Conservation (phyloP, 2,113 vertebrate species). For the Ploceus nigricollis region DNA sequence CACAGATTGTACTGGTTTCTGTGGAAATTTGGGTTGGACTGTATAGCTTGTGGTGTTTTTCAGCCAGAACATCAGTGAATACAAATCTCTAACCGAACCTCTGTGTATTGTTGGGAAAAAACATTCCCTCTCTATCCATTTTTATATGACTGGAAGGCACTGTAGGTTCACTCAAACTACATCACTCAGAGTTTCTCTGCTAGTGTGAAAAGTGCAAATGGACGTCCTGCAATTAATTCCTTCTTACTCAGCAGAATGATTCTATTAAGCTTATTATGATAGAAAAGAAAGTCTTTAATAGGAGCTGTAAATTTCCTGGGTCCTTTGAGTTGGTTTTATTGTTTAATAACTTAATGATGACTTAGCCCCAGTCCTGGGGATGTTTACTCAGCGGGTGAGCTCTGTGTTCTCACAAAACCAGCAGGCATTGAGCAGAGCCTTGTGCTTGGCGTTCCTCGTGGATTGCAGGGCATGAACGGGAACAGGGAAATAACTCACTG, state of each 20-base stretch:
- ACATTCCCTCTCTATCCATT: background rate
- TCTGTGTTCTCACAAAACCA: background rate
- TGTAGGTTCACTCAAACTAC: background rate
- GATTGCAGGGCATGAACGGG: background rate
- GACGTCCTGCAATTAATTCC: background rate
- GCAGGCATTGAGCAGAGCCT: rapidly evolving
- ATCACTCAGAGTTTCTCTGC: background rate
- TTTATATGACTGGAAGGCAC: background rate
- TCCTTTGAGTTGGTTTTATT: background rate
- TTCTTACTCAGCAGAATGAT: background rate
- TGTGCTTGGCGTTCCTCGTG: background rate
- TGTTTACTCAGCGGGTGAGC: background rate
- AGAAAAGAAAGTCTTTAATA: background rate
- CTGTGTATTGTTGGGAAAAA: background rate
- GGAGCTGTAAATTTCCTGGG: background rate
- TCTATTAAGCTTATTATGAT: background rate
- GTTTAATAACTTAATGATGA: background rate
- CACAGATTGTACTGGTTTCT: background rate
- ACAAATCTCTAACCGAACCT: background rate
- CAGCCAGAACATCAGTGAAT: background rate
- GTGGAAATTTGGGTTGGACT: background rate
- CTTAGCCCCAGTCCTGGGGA: background rate
- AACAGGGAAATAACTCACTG: background rate
- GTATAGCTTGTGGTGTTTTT: background rate
- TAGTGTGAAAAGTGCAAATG: background rate